Evolutionary conservation across 2,888 invertebrate genomes (phyloP).

Genomic region (Catocala sponsa): DNA sequence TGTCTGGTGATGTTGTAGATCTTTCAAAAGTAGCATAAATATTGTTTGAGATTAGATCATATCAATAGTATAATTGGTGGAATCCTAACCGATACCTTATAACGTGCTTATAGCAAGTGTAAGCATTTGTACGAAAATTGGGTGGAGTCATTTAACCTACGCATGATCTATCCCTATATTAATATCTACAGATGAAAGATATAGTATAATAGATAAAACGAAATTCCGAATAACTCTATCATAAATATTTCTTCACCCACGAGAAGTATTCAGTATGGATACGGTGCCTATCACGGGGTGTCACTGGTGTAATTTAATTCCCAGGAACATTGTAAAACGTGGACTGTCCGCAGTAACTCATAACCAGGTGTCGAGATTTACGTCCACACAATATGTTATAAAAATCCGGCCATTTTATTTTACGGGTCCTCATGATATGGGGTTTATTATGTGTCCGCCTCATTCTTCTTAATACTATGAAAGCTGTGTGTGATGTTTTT

Average conservation of each 20-base stretch:
- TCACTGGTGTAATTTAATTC: constrained; percentile 63
- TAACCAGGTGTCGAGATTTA: constrained; percentile 75
- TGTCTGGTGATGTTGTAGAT: too few relatives aligned
- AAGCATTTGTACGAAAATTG: too few relatives aligned
- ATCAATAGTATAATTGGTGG: too few relatives aligned
- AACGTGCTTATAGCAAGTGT: too few relatives aligned
- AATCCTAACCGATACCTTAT: too few relatives aligned
- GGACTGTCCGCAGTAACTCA: constrained; percentile 62
- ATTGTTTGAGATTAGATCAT: too few relatives aligned
- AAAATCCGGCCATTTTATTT: constrained; percentile 71
- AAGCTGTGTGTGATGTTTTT: constrained; percentile 39
- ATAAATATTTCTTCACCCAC: constrained; percentile 14
- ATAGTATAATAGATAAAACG: background rate
- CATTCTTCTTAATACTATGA: constrained; percentile 47
- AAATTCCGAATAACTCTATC: background rate
- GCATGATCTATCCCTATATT: too few relatives aligned
- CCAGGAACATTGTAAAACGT: constrained; percentile 60
- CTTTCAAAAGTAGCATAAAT: too few relatives aligned
- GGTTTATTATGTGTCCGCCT: constrained; percentile 55
- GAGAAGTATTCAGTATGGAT: constrained; percentile 18
- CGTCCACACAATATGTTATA: constrained; percentile 74
- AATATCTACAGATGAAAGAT: too few relatives aligned
- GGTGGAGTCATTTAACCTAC: too few relatives aligned
- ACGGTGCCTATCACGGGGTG: constrained; percentile 21
- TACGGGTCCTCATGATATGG: constrained; percentile 60